Conservation (phyloP, 2,113 vertebrate genomes). For the Pomatostomus ruficeps region DNA sequence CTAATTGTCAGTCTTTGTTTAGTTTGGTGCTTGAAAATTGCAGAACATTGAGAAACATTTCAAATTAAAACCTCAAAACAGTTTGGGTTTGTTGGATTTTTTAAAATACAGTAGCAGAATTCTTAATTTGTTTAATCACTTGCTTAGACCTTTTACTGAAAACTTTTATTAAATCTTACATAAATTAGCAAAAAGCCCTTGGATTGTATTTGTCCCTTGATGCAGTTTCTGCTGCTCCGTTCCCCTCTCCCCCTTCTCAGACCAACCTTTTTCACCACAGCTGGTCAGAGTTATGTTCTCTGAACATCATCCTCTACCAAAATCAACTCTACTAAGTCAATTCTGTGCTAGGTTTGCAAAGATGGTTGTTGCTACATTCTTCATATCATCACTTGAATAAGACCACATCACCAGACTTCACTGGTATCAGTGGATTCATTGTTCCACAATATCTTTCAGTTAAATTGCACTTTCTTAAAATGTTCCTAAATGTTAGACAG, state of each 20-base stretch:
- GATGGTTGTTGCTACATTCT: neutral
- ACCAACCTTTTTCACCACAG: neutral
- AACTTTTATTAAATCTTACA: neutral
- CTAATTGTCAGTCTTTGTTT: neutral
- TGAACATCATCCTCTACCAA: neutral
- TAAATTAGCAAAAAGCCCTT: neutral
- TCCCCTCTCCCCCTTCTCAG: neutral
- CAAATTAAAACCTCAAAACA: neutral
- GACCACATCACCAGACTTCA: neutral
- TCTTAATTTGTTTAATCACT: neutral
- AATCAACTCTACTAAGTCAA: neutral
- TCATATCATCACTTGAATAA: rapidly evolving
- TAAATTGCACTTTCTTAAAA: neutral
- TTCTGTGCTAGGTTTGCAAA: neutral
- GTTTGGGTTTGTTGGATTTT: neutral
- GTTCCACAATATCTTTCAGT: neutral
- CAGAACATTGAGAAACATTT: neutral
- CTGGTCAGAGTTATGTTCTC: neutral
- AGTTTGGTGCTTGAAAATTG: neutral
- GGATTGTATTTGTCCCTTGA: neutral
- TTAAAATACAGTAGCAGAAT: neutral
- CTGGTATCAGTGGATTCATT: neutral
- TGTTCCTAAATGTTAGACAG: neutral
- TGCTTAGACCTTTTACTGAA: neutral
- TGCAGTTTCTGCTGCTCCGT: neutral